These are phyloP conservation scores for Drosophila murphyi DNA, from an alignment of 1,140 invertebrate species.

Conservation along the genomic window DNA sequence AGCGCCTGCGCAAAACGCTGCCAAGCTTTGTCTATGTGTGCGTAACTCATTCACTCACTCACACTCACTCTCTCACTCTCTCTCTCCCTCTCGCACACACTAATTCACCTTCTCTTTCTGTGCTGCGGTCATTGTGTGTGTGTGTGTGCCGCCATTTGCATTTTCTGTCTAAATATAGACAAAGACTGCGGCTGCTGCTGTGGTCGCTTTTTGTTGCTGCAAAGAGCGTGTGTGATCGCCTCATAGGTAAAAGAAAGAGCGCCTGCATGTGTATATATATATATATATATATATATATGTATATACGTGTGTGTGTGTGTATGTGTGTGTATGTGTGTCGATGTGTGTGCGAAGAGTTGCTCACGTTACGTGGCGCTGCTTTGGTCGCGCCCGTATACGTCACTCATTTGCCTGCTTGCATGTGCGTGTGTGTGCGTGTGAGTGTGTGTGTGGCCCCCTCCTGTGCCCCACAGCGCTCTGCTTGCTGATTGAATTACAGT, in stretches of 20 bases:
- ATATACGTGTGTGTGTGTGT: neutral
- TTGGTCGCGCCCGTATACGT: slow-evolving; percentile 53
- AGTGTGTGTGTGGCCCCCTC: slow-evolving; percentile 31
- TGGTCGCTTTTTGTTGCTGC: neutral
- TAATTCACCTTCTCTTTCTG: neutral
- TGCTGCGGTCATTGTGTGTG: slow-evolving; percentile 5
- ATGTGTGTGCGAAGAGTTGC: slow-evolving; percentile 26
- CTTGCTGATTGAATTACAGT: slow-evolving; percentile 78
- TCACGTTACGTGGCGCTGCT: slow-evolving; percentile 61
- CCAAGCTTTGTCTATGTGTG: slow-evolving; percentile 25
- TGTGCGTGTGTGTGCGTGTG: neutral
- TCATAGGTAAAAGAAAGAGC: slow-evolving; percentile 30
- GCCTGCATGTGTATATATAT: neutral
- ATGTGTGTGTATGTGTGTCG: neutral
- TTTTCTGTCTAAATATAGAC: slow-evolving; percentile 76
- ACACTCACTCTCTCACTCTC: slow-evolving; percentile 1
- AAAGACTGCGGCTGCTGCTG: slow-evolving; percentile 57
- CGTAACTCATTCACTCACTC: slow-evolving; percentile 10
- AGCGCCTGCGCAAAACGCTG: slow-evolving; percentile 51
- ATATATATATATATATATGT: too few species aligned
- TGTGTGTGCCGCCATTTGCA: slow-evolving; percentile 64
- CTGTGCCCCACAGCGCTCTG: slow-evolving; percentile 28
- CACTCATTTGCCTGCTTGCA: slow-evolving; percentile 29
- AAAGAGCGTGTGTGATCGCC: slow-evolving; percentile 10
- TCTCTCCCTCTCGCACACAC: slow-evolving; percentile 1